Evolutionary conservation across 2,797 vertebrate species (phyloP).

Genomic region (Hirundo rustica): DNA sequence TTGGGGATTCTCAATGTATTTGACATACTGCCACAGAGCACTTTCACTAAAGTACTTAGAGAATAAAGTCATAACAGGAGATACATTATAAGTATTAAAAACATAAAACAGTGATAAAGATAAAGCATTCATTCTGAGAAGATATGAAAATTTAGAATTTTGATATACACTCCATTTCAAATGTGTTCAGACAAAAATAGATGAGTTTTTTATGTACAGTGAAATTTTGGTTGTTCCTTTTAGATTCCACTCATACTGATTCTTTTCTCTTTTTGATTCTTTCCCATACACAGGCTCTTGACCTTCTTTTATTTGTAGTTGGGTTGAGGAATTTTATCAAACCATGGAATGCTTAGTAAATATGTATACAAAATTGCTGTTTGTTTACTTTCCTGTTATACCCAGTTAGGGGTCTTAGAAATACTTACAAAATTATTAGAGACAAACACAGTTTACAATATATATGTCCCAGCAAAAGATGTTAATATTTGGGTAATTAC

Average conservation of each 20-base stretch:
- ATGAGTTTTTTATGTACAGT: background rate
- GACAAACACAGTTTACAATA: background rate
- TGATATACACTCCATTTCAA: fast-evolving
- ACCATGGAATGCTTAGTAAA: background rate
- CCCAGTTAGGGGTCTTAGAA: background rate
- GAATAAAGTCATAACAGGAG: background rate
- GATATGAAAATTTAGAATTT: background rate
- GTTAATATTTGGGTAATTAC: background rate
- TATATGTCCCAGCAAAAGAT: background rate
- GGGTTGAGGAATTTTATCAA: background rate
- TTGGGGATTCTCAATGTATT: background rate
- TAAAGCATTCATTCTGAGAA: background rate
- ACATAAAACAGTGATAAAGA: background rate
- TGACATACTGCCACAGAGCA: background rate
- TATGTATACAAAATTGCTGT: background rate
- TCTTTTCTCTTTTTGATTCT: background rate
- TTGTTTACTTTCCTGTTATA: background rate
- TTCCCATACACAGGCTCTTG: background rate
- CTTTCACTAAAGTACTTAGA: background rate
- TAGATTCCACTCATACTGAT: background rate
- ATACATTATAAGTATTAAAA: background rate
- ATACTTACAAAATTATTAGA: background rate
- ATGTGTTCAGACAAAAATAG: background rate
- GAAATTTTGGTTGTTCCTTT: background rate
- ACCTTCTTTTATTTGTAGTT: background rate